Evolutionary conservation across 2,797 vertebrate genomes (phyloP).

Genomic region (Aulostomus chinensis): DNA sequence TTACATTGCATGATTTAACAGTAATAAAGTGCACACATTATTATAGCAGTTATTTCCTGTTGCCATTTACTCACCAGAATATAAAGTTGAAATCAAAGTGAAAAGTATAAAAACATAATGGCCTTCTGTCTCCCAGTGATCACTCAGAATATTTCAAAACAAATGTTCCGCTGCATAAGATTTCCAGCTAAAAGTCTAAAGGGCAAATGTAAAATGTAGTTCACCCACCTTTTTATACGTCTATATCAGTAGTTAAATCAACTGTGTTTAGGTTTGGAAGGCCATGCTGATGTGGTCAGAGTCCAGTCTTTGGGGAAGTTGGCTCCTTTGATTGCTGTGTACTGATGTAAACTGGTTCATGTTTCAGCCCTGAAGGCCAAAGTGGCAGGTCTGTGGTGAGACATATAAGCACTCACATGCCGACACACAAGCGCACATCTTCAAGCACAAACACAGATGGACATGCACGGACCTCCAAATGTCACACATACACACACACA

Average conservation of each 20-base stretch:
- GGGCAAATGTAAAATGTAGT: constrained; percentile 66
- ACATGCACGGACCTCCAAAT: too few species aligned
- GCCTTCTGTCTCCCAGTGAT: constrained; percentile 30
- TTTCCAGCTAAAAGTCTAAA: constrained; percentile 49
- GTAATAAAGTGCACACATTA: too few species aligned
- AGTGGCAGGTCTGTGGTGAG: constrained; percentile 53
- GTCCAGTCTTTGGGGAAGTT: constrained; percentile 37
- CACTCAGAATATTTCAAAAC: constrained; percentile 36
- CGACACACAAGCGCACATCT: constrained; percentile 28
- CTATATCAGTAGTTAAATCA: constrained; percentile 57
- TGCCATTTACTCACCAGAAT: constrained; percentile 3
- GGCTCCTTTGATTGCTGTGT: constrained; percentile 54
- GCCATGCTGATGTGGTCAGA: constrained; percentile 51
- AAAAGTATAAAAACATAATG: constrained; percentile 17
- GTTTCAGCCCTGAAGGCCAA: constrained; percentile 64
- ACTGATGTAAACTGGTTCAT: constrained; percentile 62
- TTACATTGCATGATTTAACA: too few species aligned
- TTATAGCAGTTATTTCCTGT: constrained; percentile 20
- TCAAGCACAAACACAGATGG: constrained; percentile 13
- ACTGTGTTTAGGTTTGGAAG: constrained; percentile 58
- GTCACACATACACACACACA: neutral
- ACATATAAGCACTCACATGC: constrained; percentile 51
- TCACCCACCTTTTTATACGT: constrained; percentile 48
- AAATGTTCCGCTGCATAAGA: constrained; percentile 40
- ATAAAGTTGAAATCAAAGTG: constrained; percentile 30